Base-by-base conservation (phyloP, 2,113 vertebrate species). In the Tichodroma muraria region DNA sequence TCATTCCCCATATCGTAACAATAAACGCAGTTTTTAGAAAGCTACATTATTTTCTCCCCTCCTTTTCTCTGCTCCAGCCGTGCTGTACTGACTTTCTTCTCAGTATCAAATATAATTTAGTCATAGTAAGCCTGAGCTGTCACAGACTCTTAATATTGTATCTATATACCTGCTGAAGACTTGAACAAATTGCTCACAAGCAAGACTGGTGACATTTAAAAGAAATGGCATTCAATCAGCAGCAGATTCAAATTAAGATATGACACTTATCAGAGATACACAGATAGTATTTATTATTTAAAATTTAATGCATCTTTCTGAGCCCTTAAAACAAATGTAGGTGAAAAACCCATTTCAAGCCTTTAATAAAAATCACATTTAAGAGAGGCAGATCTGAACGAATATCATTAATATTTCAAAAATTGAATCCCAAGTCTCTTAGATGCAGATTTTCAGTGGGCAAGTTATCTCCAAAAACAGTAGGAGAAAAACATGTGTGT, bases 251-350 rank as follows among this genome's bases (percentile, higher is more conserved):
- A 89, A 88, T 89, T 69, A 91, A 73, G 37, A 56, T 66, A 68
- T 15, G 22, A 91, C 94, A 93, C 72, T 97, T 97, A 95, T 90
- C 81, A 90, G 5, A 73, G 38, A 78, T 80, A 91, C 20, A 19
- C 20, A 45, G 19, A 45, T 9, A 85, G 72, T 88, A 95, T 96
- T 80, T 96, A 93, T 93, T 93, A 88, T 89, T 96, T 88, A 84
- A 89, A 95, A 95, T 92, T 90, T 91, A 92, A 80, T 3, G 3
- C 28, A 77, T 81, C 56, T 91, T 85, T 57, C 40, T 80, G 40
- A 93, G 60, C 28, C 60, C 50, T 80, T 95, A 87, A 95, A 96
- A 94, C 15, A 63, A 8, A 61, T 63, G 93, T 49, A 84, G 38
- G 37, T 11, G 11, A 0, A 66, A 93, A 92, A 82, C 23, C 11